Base-by-base conservation (phyloP, 1,140 invertebrate species). In the Zophobas morio region DNA sequence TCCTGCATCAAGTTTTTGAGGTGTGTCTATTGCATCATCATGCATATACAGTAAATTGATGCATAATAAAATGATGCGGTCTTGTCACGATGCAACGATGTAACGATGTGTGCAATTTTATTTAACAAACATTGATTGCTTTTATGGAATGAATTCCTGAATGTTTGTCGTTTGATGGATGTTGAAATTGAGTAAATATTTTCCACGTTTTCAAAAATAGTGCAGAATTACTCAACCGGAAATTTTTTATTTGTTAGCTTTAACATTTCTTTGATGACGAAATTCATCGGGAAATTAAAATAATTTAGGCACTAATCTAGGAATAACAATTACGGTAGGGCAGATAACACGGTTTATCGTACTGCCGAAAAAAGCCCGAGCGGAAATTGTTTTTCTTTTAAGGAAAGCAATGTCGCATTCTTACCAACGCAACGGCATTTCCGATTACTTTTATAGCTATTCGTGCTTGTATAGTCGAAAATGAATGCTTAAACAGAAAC, bases 381-480 rank as follows among this genome's bases (percentile, higher is more conserved):
- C 60, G 60, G 60, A 66, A 66, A 66, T 66, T n/a, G 39, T 33
- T 42, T 66, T 66, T 66, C 60, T 40, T 42, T 34, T 66, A 66
- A 66, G 39, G 60, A 66, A 66, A 66, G 39, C 37, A 66, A 42
- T 60, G 2, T 2, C 2, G 4, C 4, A 51, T 57, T 57, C 54
- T 4, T 3, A 5, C 60, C 8, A 51, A 4, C 39, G 39, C 60
- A 8, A 33, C 60, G 37, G 1, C 39, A 66, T 66, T 66, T 66
- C 60, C 60, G 60, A 66, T 60, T 66, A 66, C 39, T 8, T 66
- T 66, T 66, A 66, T 66, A 36, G 60, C 35, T 8, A 8, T 4
- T 8, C 3, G 8, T 46, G 42, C 3, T 8, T 3, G 42, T 46
- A 20, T 20, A 1, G 20, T 39, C n/a, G 20, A 66, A 66, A 66